Percentiles rank a stretch among this genome's conserved stretches.
phyloP scores from a whole-genome alignment of 2,113 vertebrate genomes.

The Neofelis nebulosa region DNA sequence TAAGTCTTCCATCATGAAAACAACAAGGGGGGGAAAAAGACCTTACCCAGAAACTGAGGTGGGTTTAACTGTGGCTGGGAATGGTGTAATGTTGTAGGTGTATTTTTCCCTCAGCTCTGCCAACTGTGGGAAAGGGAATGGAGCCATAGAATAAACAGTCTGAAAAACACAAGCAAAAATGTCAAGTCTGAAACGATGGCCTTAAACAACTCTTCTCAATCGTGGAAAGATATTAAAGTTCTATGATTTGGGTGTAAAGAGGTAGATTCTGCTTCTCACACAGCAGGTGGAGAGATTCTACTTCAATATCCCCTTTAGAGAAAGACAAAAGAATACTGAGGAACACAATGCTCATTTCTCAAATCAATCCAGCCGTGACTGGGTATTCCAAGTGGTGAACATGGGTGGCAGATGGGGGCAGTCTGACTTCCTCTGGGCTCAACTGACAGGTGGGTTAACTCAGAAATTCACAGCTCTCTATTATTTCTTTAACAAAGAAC shows the following conservation, averaged over 20 bases:
- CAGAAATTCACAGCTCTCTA: not conserved
- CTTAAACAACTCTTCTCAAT: not conserved
- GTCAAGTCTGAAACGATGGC: not conserved
- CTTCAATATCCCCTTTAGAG: not conserved
- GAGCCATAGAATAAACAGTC: constrained; percentile 97
- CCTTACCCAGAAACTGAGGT: constrained; percentile 90
- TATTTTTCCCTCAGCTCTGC: constrained; percentile 98
- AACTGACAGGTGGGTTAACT: not conserved
- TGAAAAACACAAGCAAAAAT: constrained; percentile 67
- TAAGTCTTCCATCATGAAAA: constrained; percentile 5
- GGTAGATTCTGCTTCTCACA: not conserved
- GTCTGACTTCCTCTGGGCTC: not conserved
- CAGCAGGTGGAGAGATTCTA: not conserved
- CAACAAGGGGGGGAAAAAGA: not conserved
- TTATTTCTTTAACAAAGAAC: not conserved
- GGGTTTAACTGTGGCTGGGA: constrained; percentile 93
- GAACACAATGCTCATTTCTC: not conserved
- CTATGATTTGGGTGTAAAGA: not conserved
- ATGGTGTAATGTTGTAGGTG: constrained; percentile 99
- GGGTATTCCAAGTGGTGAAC: not conserved
- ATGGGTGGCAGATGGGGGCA: accelerated
- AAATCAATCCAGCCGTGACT: not conserved
- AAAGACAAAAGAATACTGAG: constrained; percentile 5
- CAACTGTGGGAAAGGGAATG: constrained; percentile 97
- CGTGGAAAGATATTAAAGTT: not conserved